Percentiles rank a stretch among this genome's conserved stretches.
phyloP scores from a whole-genome alignment of 2,113 vertebrate species.

The Caretta caretta region DNA sequence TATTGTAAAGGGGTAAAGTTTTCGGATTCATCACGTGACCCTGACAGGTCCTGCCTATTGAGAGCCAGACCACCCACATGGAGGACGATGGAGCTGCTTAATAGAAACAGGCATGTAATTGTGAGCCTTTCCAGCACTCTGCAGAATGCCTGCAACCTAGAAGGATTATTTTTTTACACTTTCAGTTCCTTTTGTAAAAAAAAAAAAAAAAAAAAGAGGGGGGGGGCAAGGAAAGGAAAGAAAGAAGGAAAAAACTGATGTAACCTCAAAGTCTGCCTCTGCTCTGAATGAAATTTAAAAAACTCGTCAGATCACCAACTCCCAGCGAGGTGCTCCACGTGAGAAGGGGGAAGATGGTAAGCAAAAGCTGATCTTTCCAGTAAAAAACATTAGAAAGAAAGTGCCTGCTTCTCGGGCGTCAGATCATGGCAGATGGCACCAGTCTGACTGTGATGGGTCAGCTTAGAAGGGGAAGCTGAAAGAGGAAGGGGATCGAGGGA shows the following conservation, averaged over 20 bases:
- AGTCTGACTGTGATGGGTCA: slow-evolving; percentile 36
- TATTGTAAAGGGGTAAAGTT: slow-evolving; percentile 80
- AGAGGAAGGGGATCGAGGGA: background rate
- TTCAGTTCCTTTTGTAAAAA: slow-evolving; percentile 69
- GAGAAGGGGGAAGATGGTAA: slow-evolving; percentile 75
- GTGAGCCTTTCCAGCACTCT: slow-evolving; percentile 84
- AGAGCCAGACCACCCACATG: slow-evolving; percentile 90
- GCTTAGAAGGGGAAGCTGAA: slow-evolving; percentile 3
- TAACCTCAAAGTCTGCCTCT: slow-evolving; percentile 13
- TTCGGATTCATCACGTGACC: slow-evolving; percentile 84
- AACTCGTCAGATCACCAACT: background rate
- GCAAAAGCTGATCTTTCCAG: background rate
- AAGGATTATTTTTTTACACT: slow-evolving; percentile 79
- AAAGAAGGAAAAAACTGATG: background rate
- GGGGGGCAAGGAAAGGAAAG: background rate
- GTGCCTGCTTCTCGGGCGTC: slow-evolving; percentile 34
- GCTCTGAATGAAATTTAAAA: background rate
- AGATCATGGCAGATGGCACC: slow-evolving; percentile 47
- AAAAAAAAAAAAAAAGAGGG: accelerated
- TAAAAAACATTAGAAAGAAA: background rate
- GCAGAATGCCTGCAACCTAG: slow-evolving; percentile 82
- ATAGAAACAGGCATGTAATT: slow-evolving; percentile 90
- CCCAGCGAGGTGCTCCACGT: slow-evolving; percentile 35
- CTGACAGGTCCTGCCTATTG: slow-evolving; percentile 87
- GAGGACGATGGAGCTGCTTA: slow-evolving; percentile 88